Evolutionary conservation across 2,113 vertebrate species (phyloP).

Genomic region (Oophaga pumilio): DNA sequence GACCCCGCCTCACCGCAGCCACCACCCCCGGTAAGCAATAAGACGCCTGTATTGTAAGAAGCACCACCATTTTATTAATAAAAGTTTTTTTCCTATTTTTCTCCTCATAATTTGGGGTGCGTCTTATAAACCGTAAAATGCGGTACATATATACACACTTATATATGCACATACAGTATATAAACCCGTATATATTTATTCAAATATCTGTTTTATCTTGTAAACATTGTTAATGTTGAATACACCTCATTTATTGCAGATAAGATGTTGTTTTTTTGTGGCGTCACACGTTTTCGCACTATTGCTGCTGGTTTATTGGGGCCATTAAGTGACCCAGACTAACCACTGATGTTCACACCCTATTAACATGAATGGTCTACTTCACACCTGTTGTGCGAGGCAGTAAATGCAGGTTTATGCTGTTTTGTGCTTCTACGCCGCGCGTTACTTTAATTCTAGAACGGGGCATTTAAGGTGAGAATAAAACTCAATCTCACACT

Average conservation of each 20-base stretch:
- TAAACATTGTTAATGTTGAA: not conserved
- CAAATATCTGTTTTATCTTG: no score
- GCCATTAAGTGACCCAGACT: constrained; percentile 43
- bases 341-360: constrained; percentile 41
- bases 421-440: constrained; percentile 12
- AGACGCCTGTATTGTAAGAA: no score
- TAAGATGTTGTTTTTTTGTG: not conserved
- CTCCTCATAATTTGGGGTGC: no score
- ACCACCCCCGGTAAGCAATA: no score
- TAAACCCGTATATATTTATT: no score
- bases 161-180: no score
- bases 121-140: no score
- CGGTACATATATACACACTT: no score
- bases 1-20: no score
- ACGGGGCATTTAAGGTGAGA: not conserved
- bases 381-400: constrained; percentile 46
- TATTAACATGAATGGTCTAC: constrained; percentile 47
- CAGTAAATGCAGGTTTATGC: constrained; percentile 38
- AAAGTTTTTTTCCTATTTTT: no score
- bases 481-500: no score
- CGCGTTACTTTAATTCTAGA: not conserved
- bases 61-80: no score
- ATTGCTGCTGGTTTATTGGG: constrained; percentile 32
- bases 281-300: not conserved
- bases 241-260: not conserved